These are phyloP conservation scores for Crioceris asparagi DNA, from an alignment of 2,888 invertebrate species.

Conservation along the genomic window DNA sequence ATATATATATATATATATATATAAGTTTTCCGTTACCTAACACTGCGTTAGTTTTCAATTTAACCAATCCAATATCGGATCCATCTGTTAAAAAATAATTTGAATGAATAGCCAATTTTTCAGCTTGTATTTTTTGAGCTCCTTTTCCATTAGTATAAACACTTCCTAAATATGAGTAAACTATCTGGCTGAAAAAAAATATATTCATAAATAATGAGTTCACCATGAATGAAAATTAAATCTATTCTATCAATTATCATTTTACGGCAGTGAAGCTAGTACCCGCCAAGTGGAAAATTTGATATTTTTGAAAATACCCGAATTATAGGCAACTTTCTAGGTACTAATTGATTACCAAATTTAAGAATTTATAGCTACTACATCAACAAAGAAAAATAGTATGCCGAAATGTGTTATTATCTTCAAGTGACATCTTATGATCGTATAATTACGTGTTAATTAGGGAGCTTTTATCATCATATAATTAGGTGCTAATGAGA, in stretches of 20 bases:
- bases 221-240: too few relatives aligned
- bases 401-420: not conserved
- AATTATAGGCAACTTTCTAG: too few relatives aligned
- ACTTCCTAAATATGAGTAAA: conserved; percentile 31
- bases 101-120: conserved; percentile 28
- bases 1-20: not conserved
- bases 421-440: too few relatives aligned
- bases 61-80: conserved; percentile 32
- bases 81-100: conserved; percentile 27
- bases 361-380: too few relatives aligned
- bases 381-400: not conserved
- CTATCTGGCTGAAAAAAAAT: conserved; percentile 23
- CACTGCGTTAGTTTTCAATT: conserved; percentile 25
- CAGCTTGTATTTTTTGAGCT: conserved; percentile 28
- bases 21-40: conserved; percentile 19
- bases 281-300: too few relatives aligned
- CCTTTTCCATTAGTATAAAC: conserved; percentile 28
- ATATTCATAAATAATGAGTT: not conserved
- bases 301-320: too few relatives aligned
- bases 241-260: too few relatives aligned
- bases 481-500: too few relatives aligned
- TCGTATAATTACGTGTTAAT: not conserved
- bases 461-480: too few relatives aligned
- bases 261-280: too few relatives aligned
- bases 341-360: not conserved